A percentile compares a stretch with the other conserved stretches of the same genome.
These are phyloP conservation scores for Acyrthosiphon pisum DNA, from an alignment of 1,140 invertebrate species.

Conservation along the genomic window DNA sequence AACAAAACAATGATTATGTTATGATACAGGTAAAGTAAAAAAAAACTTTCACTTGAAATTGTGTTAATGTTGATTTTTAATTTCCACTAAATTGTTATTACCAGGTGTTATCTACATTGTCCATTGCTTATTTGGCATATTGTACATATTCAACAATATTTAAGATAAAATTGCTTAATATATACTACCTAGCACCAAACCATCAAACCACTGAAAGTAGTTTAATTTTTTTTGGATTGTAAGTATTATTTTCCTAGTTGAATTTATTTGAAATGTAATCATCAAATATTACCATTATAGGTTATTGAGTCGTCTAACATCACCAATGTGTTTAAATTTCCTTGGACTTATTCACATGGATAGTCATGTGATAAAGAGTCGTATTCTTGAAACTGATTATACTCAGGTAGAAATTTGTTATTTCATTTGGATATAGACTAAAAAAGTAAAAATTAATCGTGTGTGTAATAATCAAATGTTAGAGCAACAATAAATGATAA, in stretches of 20 bases:
- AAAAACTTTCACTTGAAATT: not conserved
- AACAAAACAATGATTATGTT: slow-evolving; percentile 87
- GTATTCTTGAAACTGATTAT: slow-evolving; percentile 84
- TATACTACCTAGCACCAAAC: slow-evolving; percentile 95
- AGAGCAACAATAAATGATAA: no score
- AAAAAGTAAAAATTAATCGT: no score
- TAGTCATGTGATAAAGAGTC: slow-evolving; percentile 89
- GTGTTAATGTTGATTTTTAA: not conserved
- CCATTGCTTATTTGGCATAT: slow-evolving; percentile 93
- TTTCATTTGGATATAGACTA: not conserved
- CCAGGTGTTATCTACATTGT: slow-evolving; percentile 83
- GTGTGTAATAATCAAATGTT: no score
- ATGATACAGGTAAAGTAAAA: slow-evolving; percentile 83
- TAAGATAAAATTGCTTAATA: slow-evolving; percentile 93
- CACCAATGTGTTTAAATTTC: slow-evolving; percentile 98
- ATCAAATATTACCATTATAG: slow-evolving; percentile 56
- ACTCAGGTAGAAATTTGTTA: slow-evolving; percentile 73
- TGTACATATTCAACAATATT: slow-evolving; percentile 98
- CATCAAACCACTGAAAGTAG: slow-evolving; percentile 99
- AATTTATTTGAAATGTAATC: not conserved
- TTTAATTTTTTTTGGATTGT: slow-evolving; percentile 95
- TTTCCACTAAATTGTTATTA: slow-evolving; percentile 61
- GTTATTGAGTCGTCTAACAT: slow-evolving; percentile 94
- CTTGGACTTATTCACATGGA: slow-evolving; percentile 98
- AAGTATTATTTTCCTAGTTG: slow-evolving; percentile 62